A percentile compares a stretch with the other conserved stretches of the same genome.
Evolutionary conservation across 2,113 vertebrate genomes (phyloP).

Genomic region (Bungarus multicinctus): DNA sequence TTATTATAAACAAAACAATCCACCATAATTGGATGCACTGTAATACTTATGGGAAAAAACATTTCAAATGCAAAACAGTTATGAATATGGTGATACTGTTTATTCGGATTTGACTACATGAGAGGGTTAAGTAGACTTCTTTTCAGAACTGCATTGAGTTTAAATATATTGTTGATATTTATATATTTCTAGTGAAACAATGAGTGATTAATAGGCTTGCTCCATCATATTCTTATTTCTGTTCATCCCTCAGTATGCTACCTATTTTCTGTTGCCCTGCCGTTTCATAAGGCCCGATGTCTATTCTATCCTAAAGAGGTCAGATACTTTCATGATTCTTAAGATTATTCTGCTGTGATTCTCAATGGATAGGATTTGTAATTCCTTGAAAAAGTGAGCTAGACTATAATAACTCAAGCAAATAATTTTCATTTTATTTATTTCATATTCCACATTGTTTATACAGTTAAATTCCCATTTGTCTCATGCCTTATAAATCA

Average conservation of each 20-base stretch:
- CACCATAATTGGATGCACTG: slow-evolving; percentile 21
- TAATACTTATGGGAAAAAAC: slow-evolving; percentile 16
- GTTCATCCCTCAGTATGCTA: neutral
- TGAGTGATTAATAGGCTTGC: neutral
- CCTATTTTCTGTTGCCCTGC: neutral
- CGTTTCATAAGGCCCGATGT: neutral
- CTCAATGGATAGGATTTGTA: neutral
- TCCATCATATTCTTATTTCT: neutral
- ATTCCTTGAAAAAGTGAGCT: neutral
- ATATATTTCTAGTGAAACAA: neutral
- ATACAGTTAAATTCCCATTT: slow-evolving; percentile 34
- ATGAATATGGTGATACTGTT: slow-evolving; percentile 7
- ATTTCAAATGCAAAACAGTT: slow-evolving; percentile 15
- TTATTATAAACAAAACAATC: slow-evolving; percentile 23
- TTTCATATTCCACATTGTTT: slow-evolving; percentile 18
- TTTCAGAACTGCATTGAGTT: neutral
- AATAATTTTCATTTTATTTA: slow-evolving; percentile 32
- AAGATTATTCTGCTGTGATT: neutral
- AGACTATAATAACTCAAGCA: slow-evolving; percentile 2
- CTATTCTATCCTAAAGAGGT: neutral
- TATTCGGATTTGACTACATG: slow-evolving; percentile 31
- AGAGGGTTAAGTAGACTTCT: slow-evolving; percentile 15
- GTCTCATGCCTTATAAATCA: slow-evolving; percentile 25
- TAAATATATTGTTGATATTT: neutral
- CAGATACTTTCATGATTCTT: neutral